These are phyloP conservation scores for Drosophila algonquin DNA, from an alignment of 2,888 invertebrate genomes.

Conservation along the genomic window DNA sequence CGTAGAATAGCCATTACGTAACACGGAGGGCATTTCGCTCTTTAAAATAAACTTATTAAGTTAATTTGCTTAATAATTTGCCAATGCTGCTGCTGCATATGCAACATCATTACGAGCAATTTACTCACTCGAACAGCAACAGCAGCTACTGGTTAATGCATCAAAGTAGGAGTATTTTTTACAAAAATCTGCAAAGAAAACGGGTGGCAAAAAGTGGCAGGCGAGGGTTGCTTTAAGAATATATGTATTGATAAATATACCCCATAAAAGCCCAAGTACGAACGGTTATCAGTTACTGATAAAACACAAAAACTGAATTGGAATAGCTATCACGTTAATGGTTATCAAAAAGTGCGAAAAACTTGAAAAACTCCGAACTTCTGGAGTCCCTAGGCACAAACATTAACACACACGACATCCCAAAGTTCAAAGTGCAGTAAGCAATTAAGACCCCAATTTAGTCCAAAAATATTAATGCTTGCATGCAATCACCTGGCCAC, in stretches of 20 bases:
- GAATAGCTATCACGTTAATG: too few species aligned
- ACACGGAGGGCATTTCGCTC: conserved; percentile 24
- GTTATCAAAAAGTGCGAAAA: too few species aligned
- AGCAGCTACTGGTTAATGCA: conserved; percentile 73
- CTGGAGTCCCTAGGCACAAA: too few species aligned
- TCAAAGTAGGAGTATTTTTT: conserved; percentile 63
- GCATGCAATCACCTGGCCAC: too few species aligned
- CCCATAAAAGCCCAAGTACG: too few species aligned
- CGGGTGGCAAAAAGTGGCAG: background rate
- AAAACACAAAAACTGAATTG: too few species aligned
- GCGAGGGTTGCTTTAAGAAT: conserved; percentile 5
- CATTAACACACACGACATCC: too few species aligned
- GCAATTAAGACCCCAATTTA: too few species aligned
- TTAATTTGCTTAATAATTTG: conserved; percentile 75
- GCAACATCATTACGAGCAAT: conserved; percentile 72
- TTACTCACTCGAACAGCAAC: conserved; percentile 50
- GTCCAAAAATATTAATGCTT: too few species aligned
- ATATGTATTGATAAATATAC: background rate
- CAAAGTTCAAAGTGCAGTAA: too few species aligned
- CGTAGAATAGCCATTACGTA: conserved; percentile 3
- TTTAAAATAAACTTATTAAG: conserved; percentile 72
- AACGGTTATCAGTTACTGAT: too few species aligned
- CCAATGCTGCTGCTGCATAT: conserved; percentile 14
- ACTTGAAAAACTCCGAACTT: too few species aligned
- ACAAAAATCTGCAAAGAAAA: conserved; percentile 54